phyloP scores from a whole-genome alignment of 2,888 invertebrate genomes.

The Apodemia zela region DNA sequence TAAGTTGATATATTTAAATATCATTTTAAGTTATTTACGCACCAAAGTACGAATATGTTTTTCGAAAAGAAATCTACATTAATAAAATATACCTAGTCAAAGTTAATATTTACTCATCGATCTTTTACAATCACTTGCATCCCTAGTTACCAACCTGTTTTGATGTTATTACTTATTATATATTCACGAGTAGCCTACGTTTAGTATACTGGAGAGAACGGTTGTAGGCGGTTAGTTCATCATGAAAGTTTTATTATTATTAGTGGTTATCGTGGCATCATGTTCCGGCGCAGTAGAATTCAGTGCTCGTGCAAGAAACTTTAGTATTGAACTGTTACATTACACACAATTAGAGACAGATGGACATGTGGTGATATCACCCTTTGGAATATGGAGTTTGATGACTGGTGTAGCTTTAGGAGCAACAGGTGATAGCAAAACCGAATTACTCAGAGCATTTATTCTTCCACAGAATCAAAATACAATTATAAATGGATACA shows the following conservation, averaged over 20 bases:
- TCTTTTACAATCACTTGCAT: constrained; percentile 3
- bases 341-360: constrained; percentile 56
- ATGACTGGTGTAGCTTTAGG: constrained; percentile 68
- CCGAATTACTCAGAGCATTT: constrained; percentile 54
- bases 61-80: no score
- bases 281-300: constrained; percentile 58
- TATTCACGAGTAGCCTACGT: constrained; percentile 20
- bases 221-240: constrained; percentile 41
- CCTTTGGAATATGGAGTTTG: constrained; percentile 74
- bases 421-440: constrained; percentile 56
- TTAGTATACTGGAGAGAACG: constrained; percentile 49
- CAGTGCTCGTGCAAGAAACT: constrained; percentile 62
- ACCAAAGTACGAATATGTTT: no score
- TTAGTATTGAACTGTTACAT: constrained; percentile 65
- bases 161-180: constrained; percentile 24
- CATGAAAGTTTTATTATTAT: constrained; percentile 47
- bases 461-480: constrained; percentile 50
- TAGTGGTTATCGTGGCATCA: constrained; percentile 45
- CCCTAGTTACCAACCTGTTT: constrained; percentile 36
- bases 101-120: not conserved
- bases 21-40: no score
- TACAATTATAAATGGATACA: constrained; percentile 52
- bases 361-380: constrained; percentile 69
- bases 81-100: no score
- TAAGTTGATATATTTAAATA: no score